Conservation (phyloP, 2,888 invertebrate species). For the Tipula confusa region DNA sequence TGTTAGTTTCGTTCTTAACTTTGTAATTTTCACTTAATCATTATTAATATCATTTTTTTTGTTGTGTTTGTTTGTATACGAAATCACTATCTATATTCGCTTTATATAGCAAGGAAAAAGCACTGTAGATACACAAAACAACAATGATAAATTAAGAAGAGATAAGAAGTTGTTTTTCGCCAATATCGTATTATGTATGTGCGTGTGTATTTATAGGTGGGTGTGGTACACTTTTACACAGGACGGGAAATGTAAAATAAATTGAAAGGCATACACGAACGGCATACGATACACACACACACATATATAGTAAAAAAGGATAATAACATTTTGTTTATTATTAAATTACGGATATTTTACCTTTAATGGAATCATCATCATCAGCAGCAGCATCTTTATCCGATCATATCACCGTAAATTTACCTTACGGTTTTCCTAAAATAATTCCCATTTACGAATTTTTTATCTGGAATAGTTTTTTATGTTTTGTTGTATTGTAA, state of each 20-base stretch:
- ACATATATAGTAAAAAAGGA: too few relatives aligned
- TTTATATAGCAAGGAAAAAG: neutral
- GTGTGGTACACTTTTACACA: neutral
- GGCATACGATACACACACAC: neutral
- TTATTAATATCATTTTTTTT: slow-evolving; percentile 7
- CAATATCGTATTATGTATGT: neutral
- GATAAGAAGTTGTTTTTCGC: slow-evolving; percentile 14
- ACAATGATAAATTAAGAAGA: neutral
- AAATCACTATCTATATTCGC: neutral
- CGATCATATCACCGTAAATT: neutral
- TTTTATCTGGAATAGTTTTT: neutral
- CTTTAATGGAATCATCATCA: neutral
- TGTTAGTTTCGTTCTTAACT: neutral
- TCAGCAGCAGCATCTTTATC: neutral
- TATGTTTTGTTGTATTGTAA: neutral
- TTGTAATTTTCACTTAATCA: slow-evolving; percentile 20
- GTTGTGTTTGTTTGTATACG: too few relatives aligned
- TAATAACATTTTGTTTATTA: slow-evolving; percentile 6
- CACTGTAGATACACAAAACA: neutral
- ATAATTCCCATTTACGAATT: neutral
- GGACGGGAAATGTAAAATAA: neutral
- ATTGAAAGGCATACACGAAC: neutral
- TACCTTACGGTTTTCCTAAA: neutral
- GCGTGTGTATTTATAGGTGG: neutral
- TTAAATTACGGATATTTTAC: neutral